A percentile compares a stretch with the other conserved stretches of the same genome.
phyloP scores from a whole-genome alignment of 2,888 invertebrate species.

The Tanypteryx hageni region DNA sequence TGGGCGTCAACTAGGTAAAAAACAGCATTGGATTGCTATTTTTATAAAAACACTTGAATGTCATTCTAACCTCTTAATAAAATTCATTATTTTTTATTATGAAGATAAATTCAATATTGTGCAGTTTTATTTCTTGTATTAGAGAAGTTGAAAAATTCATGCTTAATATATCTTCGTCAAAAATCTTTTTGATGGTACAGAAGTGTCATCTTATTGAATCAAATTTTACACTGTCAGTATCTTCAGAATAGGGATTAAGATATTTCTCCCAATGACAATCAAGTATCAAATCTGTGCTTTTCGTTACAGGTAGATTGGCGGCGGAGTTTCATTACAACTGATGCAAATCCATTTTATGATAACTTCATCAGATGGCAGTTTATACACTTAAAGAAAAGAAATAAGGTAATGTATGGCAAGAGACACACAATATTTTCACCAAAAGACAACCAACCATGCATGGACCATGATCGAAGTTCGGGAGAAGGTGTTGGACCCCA shows the following conservation, averaged over 20 bases:
- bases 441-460: conserved; percentile 97
- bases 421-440: conserved; percentile 97
- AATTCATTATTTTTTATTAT: too few species aligned
- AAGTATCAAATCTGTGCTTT: conserved; percentile 37
- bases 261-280: too few species aligned
- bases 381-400: conserved; percentile 86
- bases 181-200: not conserved
- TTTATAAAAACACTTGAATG: too few species aligned
- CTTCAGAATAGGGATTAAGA: not conserved
- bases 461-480: conserved; percentile 98
- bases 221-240: not conserved
- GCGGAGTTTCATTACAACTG: conserved; percentile 98
- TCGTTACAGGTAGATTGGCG: conserved; percentile 94
- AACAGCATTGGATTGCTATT: too few species aligned
- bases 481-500: conserved; percentile 99
- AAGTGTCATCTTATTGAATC: not conserved
- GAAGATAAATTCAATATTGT: too few species aligned
- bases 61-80: too few species aligned
- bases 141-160: too few species aligned
- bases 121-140: too few species aligned
- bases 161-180: not conserved
- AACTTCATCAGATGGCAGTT: conserved; percentile 99
- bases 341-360: conserved; percentile 97
- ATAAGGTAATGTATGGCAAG: conserved; percentile 97
- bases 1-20: too few species aligned